phyloP scores from a whole-genome alignment of 1,140 invertebrate species.

The Drosophila miranda region DNA sequence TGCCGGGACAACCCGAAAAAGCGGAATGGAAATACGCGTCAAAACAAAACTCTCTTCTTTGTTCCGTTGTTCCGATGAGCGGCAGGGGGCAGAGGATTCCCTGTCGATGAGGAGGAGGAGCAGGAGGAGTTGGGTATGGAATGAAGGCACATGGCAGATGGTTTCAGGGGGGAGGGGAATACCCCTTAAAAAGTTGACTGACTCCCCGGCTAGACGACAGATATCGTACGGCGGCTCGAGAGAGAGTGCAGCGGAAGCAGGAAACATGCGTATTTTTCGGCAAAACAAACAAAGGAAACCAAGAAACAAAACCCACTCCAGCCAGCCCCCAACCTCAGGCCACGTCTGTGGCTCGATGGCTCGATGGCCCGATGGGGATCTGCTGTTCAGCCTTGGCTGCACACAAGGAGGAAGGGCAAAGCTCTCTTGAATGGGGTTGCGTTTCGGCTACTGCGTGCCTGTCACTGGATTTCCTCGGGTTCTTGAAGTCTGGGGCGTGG shows the following conservation, averaged over 20 bases:
- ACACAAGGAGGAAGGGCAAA: neutral
- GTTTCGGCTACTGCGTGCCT: conserved; percentile 38
- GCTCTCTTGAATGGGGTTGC: conserved; percentile 16
- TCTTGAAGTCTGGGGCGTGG: conserved; percentile 18
- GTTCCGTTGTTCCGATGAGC: conserved; percentile 43
- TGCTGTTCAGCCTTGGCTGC: conserved; percentile 12
- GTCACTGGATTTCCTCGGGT: conserved; percentile 24
- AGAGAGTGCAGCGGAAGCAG: conserved; percentile 51
- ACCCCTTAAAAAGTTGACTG: conserved; percentile 20
- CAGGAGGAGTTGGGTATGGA: neutral
- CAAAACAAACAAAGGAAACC: conserved; percentile 43
- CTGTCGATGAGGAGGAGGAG: conserved; percentile 31
- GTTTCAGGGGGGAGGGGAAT: neutral
- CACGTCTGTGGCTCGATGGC: too few species aligned
- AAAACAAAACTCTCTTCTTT: conserved; percentile 67
- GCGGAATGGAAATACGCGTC: conserved; percentile 48
- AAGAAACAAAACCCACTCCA: neutral
- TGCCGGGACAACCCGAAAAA: conserved; percentile 54
- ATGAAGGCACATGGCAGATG: neutral
- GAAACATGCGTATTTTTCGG: conserved; percentile 66
- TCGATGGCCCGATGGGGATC: conserved; percentile 2
- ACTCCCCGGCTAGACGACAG: conserved; percentile 28
- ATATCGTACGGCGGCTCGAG: neutral
- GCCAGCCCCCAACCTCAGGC: neutral
- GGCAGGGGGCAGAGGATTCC: neutral